Percentiles rank a stretch among this genome's conserved stretches.
Evolutionary conservation across 2,113 vertebrate genomes (phyloP).

Genomic region (Rhinoderma darwinii): DNA sequence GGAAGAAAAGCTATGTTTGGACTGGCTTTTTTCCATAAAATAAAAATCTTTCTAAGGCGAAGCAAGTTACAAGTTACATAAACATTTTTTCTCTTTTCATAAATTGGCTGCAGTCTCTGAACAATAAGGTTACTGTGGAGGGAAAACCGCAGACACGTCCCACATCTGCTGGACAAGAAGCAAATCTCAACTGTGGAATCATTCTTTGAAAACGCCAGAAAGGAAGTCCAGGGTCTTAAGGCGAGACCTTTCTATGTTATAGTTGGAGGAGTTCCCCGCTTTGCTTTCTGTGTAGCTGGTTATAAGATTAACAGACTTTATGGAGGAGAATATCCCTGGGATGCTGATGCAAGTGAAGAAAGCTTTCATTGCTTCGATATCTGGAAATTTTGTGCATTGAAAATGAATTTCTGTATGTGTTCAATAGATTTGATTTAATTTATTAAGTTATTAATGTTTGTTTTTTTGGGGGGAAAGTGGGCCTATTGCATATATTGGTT

Average conservation of each 20-base stretch:
- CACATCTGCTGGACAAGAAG: constrained; percentile 73
- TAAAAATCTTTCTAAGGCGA: constrained; percentile 75
- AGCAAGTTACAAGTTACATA: constrained; percentile 82
- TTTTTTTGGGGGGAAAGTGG: too few species aligned
- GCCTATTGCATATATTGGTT: too few species aligned
- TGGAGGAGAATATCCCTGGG: not conserved
- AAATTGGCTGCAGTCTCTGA: constrained; percentile 79
- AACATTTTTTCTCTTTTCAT: constrained; percentile 83
- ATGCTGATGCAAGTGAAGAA: constrained; percentile 18
- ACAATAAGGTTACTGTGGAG: constrained; percentile 85
- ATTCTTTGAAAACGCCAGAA: constrained; percentile 83
- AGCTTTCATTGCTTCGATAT: not conserved
- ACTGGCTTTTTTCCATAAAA: constrained; percentile 75
- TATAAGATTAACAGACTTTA: constrained; percentile 48
- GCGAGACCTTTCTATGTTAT: constrained; percentile 77
- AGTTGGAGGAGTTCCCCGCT: constrained; percentile 73
- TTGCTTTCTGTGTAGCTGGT: constrained; percentile 57
- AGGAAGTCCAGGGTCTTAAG: constrained; percentile 81
- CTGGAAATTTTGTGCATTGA: not conserved
- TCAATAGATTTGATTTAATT: not conserved
- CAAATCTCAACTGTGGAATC: constrained; percentile 77
- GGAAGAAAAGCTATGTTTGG: constrained; percentile 82
- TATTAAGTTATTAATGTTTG: not conserved
- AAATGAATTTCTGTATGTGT: too few species aligned
- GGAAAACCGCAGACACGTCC: constrained; percentile 79